A percentile compares a stretch with the other conserved stretches of the same genome.
These are phyloP conservation scores for Desmophyllum pertusum DNA, from an alignment of 92 coral and sea anemone genomes.

Conservation along the genomic window DNA sequence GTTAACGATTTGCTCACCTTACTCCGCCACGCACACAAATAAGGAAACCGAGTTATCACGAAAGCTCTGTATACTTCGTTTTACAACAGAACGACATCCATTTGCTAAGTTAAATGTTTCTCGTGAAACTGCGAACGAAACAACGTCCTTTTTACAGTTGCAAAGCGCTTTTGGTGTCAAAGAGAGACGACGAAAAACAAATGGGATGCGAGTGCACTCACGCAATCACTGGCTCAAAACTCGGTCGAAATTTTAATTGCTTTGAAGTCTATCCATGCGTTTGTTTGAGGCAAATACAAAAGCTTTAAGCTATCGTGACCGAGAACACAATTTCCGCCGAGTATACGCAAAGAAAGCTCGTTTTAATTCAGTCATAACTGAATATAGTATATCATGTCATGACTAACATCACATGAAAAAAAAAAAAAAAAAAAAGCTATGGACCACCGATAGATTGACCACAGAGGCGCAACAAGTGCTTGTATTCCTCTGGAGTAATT, in stretches of 20 bases:
- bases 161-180: not conserved
- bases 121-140: not conserved
- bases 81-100: not conserved
- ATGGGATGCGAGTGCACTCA: not conserved
- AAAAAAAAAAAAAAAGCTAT: not conserved
- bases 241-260: not conserved
- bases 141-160: not conserved
- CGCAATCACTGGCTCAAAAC: conserved; percentile 16
- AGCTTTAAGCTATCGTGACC: not conserved
- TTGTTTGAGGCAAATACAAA: conserved; percentile 1
- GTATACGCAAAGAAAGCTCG: not conserved
- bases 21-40: conserved; percentile 10
- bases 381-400: not conserved
- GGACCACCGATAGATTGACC: conserved; percentile 6
- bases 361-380: not conserved
- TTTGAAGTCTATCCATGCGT: not conserved
- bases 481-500: not conserved
- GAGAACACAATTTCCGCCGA: not conserved
- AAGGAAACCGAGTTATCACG: conserved; percentile 11
- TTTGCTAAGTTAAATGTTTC: not conserved
- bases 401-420: not conserved
- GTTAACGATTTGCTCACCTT: conserved; percentile 14
- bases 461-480: not conserved
- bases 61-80: not conserved
- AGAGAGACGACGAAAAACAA: not conserved